Percentiles rank a stretch among this genome's conserved stretches.
Evolutionary conservation across 2,113 vertebrate species (phyloP).

Genomic region (Gasterosteus nipponicus): DNA sequence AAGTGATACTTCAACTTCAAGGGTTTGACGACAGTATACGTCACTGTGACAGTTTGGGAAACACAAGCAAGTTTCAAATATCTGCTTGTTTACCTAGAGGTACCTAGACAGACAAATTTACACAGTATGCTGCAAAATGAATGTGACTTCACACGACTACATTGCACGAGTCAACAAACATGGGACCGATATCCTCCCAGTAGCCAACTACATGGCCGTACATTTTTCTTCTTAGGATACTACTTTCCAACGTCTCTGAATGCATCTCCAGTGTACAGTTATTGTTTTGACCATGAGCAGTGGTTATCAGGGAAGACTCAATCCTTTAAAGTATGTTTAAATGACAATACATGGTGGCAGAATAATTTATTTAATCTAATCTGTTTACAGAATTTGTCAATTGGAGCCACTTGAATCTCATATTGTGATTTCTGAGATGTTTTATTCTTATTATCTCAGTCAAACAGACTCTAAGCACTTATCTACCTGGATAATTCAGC

Average conservation of each 20-base stretch:
- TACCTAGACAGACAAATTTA: background rate
- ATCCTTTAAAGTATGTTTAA: conserved; percentile 10
- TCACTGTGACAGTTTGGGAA: background rate
- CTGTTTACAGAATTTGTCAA: conserved; percentile 43
- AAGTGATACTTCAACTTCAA: background rate
- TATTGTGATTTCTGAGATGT: conserved; percentile 81
- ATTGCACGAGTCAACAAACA: background rate
- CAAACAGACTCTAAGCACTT: conserved; percentile 89
- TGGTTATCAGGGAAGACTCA: background rate
- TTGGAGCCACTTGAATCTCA: conserved; percentile 41
- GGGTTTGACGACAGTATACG: background rate
- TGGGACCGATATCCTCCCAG: background rate
- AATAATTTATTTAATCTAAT: conserved; percentile 21
- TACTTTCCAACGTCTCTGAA: conserved; percentile 11
- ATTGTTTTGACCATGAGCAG: conserved; percentile 5
- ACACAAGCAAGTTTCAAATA: background rate
- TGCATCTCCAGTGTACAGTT: background rate
- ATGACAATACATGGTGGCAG: background rate
- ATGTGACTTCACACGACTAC: background rate
- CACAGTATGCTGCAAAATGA: background rate
- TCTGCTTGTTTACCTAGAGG: background rate
- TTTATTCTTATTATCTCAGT: conserved; percentile 79
- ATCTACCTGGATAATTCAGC: conserved; percentile 97
- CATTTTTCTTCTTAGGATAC: background rate
- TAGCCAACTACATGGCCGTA: background rate